These are phyloP conservation scores for Chascanopsetta lugubris DNA, from an alignment of 2,113 vertebrate genomes.

Conservation along the genomic window DNA sequence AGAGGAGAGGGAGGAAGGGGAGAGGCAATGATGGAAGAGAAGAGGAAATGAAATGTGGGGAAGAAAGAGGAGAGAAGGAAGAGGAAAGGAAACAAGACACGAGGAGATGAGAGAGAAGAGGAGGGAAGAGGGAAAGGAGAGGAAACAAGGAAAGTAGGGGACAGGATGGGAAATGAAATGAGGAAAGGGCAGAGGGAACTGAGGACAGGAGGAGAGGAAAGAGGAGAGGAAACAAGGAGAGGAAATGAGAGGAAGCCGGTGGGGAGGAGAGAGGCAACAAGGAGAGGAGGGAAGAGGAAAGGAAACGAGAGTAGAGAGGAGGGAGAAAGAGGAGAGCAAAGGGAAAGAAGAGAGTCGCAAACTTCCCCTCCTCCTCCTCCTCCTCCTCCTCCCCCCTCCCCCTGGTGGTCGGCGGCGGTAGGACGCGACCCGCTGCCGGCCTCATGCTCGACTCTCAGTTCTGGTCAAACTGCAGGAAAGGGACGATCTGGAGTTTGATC, in stretches of 20 bases:
- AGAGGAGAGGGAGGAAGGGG: conserved; percentile 11
- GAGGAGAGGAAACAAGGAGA: neutral
- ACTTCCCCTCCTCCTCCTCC: conserved; percentile 4
- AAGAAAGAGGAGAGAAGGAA: conserved; percentile 8
- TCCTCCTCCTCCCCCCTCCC: conserved; percentile 14
- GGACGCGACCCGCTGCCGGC: conserved; percentile 22
- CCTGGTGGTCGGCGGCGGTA: conserved; percentile 9
- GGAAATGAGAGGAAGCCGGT: conserved; percentile 45
- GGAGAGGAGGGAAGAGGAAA: neutral
- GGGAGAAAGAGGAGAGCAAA: too few species aligned
- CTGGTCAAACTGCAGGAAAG: conserved; percentile 42
- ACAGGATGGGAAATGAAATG: conserved; percentile 34
- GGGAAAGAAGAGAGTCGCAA: too few species aligned
- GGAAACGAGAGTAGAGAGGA: neutral
- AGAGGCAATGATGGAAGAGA: neutral
- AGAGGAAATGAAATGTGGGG: neutral
- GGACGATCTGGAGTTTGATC: conserved; percentile 30
- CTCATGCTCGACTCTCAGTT: conserved; percentile 18
- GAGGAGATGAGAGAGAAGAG: conserved; percentile 9
- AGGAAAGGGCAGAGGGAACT: conserved; percentile 7
- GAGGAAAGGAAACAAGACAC: conserved; percentile 46
- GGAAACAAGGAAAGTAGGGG: neutral
- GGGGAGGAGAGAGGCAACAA: conserved; percentile 10
- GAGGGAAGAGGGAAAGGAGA: neutral
- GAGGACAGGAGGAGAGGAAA: neutral